Evolutionary conservation across 2,888 invertebrate genomes (phyloP).

Genomic region (Noctua janthe): DNA sequence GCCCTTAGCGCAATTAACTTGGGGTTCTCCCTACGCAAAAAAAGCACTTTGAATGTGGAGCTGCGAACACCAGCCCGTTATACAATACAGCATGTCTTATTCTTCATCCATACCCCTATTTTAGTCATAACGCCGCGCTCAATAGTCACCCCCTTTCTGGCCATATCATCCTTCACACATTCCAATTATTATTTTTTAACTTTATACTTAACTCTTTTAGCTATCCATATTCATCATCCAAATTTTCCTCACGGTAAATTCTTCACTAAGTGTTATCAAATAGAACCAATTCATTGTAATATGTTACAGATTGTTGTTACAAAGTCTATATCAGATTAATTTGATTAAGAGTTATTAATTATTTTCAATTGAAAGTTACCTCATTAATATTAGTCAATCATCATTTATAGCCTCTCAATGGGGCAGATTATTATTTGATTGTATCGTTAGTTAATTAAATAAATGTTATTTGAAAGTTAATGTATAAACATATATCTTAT

Average conservation of each 20-base stretch:
- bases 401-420: slow-evolving; percentile 11
- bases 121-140: not conserved
- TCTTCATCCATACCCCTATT: not conserved
- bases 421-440: slow-evolving; percentile 10
- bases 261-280: not conserved
- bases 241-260: not conserved
- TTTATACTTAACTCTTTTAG: not conserved
- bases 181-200: not conserved
- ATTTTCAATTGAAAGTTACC: not conserved
- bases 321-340: not conserved
- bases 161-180: not conserved
- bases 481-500: not conserved
- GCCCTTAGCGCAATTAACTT: not conserved
- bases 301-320: not conserved
- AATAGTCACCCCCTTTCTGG: not conserved
- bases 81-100: not conserved
- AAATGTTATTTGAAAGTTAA: not conserved
- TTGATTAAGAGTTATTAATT: not conserved
- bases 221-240: not conserved
- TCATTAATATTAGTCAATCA: not conserved
- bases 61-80: not conserved
- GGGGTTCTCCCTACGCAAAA: not conserved
- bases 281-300: not conserved
- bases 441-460: not conserved
- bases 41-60: not conserved